A percentile compares a stretch with the other conserved stretches of the same genome.
Conservation (phyloP, 2,888 invertebrate genomes). For the Patella ulyssiponensis region DNA sequence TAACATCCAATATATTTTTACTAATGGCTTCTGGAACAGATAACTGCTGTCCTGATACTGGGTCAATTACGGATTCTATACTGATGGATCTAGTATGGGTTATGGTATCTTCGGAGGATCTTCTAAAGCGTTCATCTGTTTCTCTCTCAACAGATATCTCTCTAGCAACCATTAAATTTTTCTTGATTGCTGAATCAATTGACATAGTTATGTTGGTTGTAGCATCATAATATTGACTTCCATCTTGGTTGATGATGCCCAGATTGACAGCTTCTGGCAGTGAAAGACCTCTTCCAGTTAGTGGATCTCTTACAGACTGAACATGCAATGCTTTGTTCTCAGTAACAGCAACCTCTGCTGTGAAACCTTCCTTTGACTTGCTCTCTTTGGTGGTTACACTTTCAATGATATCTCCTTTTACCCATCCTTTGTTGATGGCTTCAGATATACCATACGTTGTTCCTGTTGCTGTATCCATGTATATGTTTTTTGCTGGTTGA, state of each 20-base stretch:
- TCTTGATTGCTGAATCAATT: slow-evolving; percentile 50
- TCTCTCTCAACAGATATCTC: slow-evolving; percentile 36
- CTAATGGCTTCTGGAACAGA: slow-evolving; percentile 72
- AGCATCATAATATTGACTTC: slow-evolving; percentile 42
- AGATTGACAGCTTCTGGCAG: slow-evolving; percentile 78
- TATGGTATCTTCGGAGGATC: slow-evolving; percentile 43
- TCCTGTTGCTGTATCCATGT: slow-evolving; percentile 87
- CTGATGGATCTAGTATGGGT: slow-evolving; percentile 55
- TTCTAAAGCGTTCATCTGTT: slow-evolving; percentile 42
- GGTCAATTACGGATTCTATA: slow-evolving; percentile 79
- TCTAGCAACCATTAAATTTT: slow-evolving; percentile 30
- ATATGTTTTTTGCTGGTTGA: slow-evolving; percentile 77
- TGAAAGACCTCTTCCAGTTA: slow-evolving; percentile 87
- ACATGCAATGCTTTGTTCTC: slow-evolving; percentile 62
- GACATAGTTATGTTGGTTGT: slow-evolving; percentile 54
- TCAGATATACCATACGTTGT: slow-evolving; percentile 85
- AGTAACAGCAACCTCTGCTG: slow-evolving; percentile 59
- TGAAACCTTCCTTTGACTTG: slow-evolving; percentile 51
- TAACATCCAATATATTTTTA: slow-evolving; percentile 84
- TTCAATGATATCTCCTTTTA: slow-evolving; percentile 58
- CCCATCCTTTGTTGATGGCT: slow-evolving; percentile 84
- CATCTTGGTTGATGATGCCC: slow-evolving; percentile 76
- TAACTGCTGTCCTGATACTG: slow-evolving; percentile 82
- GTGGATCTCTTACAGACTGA: slow-evolving; percentile 75
- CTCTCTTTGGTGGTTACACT: slow-evolving; percentile 57